Percentiles rank a stretch among this genome's conserved stretches.
These are phyloP conservation scores for Numenius arquata DNA, from an alignment of 2,113 vertebrate genomes.

Conservation along the genomic window DNA sequence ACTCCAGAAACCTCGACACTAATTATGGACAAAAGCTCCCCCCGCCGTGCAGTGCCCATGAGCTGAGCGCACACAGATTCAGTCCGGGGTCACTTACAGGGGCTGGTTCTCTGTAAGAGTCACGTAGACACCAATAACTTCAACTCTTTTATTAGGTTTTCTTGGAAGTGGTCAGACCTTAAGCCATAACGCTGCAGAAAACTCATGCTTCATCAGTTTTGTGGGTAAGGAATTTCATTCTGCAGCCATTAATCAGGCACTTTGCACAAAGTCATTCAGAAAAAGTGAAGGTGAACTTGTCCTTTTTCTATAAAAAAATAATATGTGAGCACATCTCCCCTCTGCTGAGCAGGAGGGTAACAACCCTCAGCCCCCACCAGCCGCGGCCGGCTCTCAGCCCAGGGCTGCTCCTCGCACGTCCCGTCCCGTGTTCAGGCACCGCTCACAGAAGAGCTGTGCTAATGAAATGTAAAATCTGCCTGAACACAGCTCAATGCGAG, in stretches of 20 bases:
- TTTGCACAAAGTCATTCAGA: constrained; percentile 24
- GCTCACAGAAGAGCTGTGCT: background rate
- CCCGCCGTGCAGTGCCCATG: background rate
- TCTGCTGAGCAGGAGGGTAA: background rate
- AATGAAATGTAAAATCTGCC: background rate
- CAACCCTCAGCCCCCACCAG: background rate
- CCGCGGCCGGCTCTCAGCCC: background rate
- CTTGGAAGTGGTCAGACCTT: constrained; percentile 18
- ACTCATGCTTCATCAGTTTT: constrained; percentile 47
- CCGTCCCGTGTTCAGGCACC: background rate
- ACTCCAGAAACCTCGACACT: background rate
- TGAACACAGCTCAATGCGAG: background rate
- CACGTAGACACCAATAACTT: background rate
- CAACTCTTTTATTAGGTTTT: constrained; percentile 1
- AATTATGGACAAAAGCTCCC: background rate
- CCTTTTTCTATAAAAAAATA: background rate
- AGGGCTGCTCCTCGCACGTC: background rate
- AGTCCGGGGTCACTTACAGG: background rate
- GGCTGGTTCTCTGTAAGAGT: background rate
- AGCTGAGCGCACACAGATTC: background rate
- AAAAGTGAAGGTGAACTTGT: constrained; percentile 30
- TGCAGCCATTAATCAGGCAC: constrained; percentile 30
- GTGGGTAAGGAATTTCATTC: constrained; percentile 22
- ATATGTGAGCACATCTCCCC: background rate
- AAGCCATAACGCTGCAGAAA: constrained; percentile 13